phyloP scores from a whole-genome alignment of 2,113 vertebrate genomes.

The Silurus asotus region DNA sequence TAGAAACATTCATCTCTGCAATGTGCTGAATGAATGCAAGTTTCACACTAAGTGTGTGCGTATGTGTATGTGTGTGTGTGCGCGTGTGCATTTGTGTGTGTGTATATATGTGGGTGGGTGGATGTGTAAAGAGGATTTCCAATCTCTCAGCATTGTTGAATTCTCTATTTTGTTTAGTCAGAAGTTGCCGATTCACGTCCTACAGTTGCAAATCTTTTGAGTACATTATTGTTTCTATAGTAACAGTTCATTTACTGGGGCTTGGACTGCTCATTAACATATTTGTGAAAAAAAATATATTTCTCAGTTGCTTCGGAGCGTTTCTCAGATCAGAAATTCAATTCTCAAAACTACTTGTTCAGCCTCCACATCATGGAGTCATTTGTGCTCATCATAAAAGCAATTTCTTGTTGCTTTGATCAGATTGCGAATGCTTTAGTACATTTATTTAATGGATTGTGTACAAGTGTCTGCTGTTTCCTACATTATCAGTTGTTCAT shows the following conservation, averaged over 20 bases:
- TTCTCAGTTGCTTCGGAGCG: background rate
- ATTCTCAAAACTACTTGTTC: no score
- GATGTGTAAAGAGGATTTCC: background rate
- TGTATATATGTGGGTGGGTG: background rate
- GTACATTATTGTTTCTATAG: background rate
- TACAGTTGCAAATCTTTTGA: background rate
- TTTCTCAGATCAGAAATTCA: no score
- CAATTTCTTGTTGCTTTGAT: no score
- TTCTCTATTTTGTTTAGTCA: background rate
- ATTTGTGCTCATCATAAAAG: no score
- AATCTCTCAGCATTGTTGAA: background rate
- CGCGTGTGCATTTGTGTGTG: background rate
- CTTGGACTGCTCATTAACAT: background rate
- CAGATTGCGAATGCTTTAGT: no score
- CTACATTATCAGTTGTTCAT: no score
- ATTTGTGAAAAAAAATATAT: background rate
- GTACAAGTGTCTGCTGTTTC: no score
- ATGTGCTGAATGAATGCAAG: constrained; percentile 1
- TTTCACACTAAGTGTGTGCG: background rate
- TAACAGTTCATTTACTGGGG: background rate
- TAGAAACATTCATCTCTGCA: constrained; percentile 33
- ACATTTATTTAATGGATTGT: no score
- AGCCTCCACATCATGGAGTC: no score
- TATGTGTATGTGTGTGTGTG: background rate
- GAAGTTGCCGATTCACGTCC: background rate